Percentiles rank a stretch among this genome's conserved stretches.
phyloP scores from a whole-genome alignment of 2,113 vertebrate species.

The Trogon surrucura region DNA sequence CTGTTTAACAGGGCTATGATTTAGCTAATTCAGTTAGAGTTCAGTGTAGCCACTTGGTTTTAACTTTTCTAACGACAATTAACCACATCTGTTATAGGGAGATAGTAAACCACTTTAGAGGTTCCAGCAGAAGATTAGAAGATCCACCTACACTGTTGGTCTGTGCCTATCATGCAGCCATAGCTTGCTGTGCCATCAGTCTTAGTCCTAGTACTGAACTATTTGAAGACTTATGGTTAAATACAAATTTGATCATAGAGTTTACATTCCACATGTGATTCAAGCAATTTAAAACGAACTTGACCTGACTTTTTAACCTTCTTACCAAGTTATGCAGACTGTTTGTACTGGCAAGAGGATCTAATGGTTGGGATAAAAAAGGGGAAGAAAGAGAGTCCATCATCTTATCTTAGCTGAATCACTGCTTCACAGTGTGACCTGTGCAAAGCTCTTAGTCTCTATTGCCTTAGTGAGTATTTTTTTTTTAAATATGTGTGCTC shows the following conservation, averaged over 20 bases:
- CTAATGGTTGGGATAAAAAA: neutral
- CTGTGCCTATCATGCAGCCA: neutral
- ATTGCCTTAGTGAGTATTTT: neutral
- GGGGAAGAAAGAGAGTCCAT: neutral
- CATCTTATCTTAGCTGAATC: neutral
- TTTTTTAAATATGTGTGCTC: neutral
- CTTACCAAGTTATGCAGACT: slow-evolving; percentile 12
- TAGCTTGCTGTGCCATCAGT: neutral
- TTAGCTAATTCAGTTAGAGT: neutral
- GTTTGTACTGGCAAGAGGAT: neutral
- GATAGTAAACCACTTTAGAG: neutral
- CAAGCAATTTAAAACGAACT: neutral
- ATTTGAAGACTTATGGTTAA: neutral
- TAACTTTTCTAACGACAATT: neutral
- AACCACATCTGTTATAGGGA: neutral
- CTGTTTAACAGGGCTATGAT: neutral
- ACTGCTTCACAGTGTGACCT: neutral
- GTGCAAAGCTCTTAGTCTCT: neutral
- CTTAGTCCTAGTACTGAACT: neutral
- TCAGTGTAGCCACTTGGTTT: neutral
- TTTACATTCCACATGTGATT: slow-evolving; percentile 7
- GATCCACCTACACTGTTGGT: neutral
- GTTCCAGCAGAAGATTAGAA: neutral
- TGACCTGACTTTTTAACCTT: slow-evolving; percentile 11
- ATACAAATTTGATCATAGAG: neutral